Base-by-base conservation (phyloP, 30 jellyfish, hydroid and myxozoan genomes). In the Mastigias papua region DNA sequence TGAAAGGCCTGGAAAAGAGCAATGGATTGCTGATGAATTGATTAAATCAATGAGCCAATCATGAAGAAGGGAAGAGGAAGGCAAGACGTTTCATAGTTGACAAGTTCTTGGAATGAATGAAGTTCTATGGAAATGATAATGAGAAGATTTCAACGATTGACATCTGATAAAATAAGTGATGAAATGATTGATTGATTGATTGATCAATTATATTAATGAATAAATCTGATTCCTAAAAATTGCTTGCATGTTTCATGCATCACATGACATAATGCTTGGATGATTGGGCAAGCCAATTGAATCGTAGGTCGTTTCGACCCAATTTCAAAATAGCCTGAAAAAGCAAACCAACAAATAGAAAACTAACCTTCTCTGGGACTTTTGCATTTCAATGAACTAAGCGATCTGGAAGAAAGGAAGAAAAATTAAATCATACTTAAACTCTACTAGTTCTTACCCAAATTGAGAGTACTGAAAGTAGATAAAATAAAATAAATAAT, bases 291-390 rank as follows among this genome's bases (percentile, higher is more conserved):
- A n/a, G n/a, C n/a, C n/a, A n/a, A n/a, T n/a, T n/a, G n/a, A 8
- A 8, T 46, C 60, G 16, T 6, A 46, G 16, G 16, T 6, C 60
- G 16, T 16, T 46, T 46, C 60, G 8, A 46, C 16, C 8, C 8
- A 46, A 46, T 46, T 46, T 46, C 60, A 46, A 46, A 46, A 46
- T 6, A n/a, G n/a, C n/a, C 80, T 3, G 34, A 2, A 10, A 68
- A 49, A 32, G 32, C 21, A n/a, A 37, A 37, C 54, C 6, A 37
- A 37, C 6, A 6, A 37, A 51, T 10, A 51, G 2, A 51, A 33
- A 51, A 57, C 90, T 46, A 27, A 78, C 96, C 89, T 21, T 75
- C 90, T 33, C 86, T 90, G 7, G 98, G 98, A 58, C 95, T 92
- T 80, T 92, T 92, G 76, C 93, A 78, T 79, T 92, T 92, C 69